These are phyloP conservation scores for Marronus borbonicus DNA, from an alignment of 2,888 invertebrate genomes.

Conservation along the genomic window DNA sequence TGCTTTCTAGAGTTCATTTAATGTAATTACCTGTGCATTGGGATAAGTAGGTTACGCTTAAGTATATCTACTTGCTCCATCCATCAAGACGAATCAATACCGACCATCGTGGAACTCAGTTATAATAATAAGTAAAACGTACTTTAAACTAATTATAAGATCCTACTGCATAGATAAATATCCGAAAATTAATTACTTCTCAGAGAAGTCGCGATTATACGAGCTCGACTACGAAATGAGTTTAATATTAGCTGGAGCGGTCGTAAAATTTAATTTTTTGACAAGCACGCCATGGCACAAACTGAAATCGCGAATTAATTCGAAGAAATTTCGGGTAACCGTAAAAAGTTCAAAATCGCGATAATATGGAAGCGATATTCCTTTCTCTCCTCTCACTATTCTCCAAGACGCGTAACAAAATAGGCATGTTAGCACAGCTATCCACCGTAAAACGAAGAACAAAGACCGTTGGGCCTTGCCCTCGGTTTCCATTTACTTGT, in stretches of 20 bases:
- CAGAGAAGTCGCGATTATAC: conserved; percentile 22
- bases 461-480: conserved; percentile 41
- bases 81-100: background rate
- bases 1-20: too few species aligned
- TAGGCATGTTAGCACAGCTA: conserved; percentile 41
- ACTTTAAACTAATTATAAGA: conserved; percentile 27
- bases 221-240: conserved; percentile 30
- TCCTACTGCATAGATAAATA: conserved; percentile 26
- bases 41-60: too few species aligned
- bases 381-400: conserved; percentile 47
- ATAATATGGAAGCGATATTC: conserved; percentile 41
- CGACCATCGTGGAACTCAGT: background rate
- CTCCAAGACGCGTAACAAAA: conserved; percentile 27
- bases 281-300: conserved; percentile 29
- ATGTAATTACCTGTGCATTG: too few species aligned
- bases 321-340: conserved; percentile 17
- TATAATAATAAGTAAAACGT: conserved; percentile 3
- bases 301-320: conserved; percentile 29
- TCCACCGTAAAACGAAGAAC: conserved; percentile 44
- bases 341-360: conserved; percentile 39
- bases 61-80: background rate
- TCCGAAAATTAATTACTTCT: conserved; percentile 34
- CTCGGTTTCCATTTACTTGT: conserved; percentile 49
- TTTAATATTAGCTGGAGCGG: conserved; percentile 32
- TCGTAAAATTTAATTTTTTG: conserved; percentile 39